A percentile compares a stretch with the other conserved stretches of the same genome.
Evolutionary conservation across 2,113 vertebrate genomes (phyloP).

Genomic region (Ranitomeya variabilis): DNA sequence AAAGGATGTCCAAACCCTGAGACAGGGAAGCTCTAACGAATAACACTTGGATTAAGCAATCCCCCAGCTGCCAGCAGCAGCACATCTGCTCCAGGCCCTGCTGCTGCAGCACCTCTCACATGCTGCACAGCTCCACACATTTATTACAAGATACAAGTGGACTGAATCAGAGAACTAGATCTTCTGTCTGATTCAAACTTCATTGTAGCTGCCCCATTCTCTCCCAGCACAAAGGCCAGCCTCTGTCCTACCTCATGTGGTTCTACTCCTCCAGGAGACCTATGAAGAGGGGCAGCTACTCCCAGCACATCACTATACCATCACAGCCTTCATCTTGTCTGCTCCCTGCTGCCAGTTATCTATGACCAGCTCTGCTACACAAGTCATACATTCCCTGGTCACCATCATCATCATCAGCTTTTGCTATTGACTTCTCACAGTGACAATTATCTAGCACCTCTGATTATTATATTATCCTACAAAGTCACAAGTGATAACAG

Average conservation of each 20-base stretch:
- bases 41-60: conserved; percentile 52
- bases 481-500: background rate
- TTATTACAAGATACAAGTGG: background rate
- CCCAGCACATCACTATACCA: background rate
- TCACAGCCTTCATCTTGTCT: conserved; percentile 19
- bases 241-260: conserved; percentile 34
- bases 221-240: background rate
- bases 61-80: conserved; percentile 48
- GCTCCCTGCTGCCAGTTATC: conserved; percentile 6
- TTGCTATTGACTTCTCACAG: background rate
- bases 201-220: background rate
- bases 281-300: background rate
- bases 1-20: conserved; percentile 41
- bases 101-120: background rate
- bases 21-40: conserved; percentile 40
- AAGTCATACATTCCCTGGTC: background rate
- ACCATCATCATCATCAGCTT: background rate
- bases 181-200: too few relatives aligned
- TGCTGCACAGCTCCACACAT: background rate
- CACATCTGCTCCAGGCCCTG: conserved; percentile 41
- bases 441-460: background rate
- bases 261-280: background rate
- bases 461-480: background rate
- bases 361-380: conserved; percentile 20
- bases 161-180: background rate